Base-by-base conservation (phyloP, 2,113 vertebrate species). In the Cynocephalus volans region DNA sequence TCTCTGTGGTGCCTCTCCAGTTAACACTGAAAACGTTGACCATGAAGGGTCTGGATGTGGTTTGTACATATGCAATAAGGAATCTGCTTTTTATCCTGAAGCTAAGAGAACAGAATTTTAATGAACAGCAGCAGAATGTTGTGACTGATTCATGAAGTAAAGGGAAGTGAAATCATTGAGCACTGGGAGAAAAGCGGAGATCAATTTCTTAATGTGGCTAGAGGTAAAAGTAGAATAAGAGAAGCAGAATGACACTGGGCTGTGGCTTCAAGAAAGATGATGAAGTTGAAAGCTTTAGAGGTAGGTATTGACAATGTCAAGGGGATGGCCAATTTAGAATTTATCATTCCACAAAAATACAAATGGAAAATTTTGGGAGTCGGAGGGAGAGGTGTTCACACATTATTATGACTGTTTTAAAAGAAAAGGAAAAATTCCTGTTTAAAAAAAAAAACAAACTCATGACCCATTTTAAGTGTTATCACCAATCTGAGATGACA, bases 331-430 rank as follows among this genome's bases (percentile, higher is more conserved):
- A 92, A 75, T 50, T 90, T 62, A 85, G n/a, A 97, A 81, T 64
- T 8, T 69, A 91, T 80, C 97, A 70, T 87, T 65, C 67, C 62
- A 12, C 33, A 88, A 96, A 97, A 95, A 97, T 1, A 2, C 69
- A 97, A 98, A 96, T 93, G 97, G 97, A 98, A 97, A 13, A 6
- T 62, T 92, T 81, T 50, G 5, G 21, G 6, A 1, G 12, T 28
- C 36, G 65, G 12, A 33, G 10, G 11, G 33, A 88, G 14, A 65
- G 90, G 19, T 76, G 58, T 89, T 33, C 19, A 73, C 15, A 90
- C 90, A 73, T 23, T 56, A 82, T 97, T 86, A 84, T 58, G 93
- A 98, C 96, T 97, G 86, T 94, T 98, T 96, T 95, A 97, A n/a
- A 73, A 70, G 33, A 75, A 83, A 94, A 87, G 92, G 83, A 96